These are phyloP conservation scores for Podargus strigoides DNA, from an alignment of 2,797 vertebrate species.

Conservation along the genomic window DNA sequence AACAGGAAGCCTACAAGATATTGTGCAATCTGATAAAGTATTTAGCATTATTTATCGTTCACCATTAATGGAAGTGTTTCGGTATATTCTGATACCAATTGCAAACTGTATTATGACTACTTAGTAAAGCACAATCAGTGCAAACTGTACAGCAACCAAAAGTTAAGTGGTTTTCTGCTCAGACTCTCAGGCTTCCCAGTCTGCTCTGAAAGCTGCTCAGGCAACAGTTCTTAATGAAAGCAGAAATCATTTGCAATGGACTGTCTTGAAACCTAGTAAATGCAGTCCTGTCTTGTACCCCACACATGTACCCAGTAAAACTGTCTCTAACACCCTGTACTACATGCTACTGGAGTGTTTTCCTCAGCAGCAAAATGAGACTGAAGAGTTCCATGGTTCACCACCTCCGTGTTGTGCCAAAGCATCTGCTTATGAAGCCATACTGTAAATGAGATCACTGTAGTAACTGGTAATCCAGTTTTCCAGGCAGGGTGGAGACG, in stretches of 20 bases:
- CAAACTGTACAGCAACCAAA: not conserved
- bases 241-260: not conserved
- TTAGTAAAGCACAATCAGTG: not conserved
- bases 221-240: not conserved
- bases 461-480: not conserved
- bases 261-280: not conserved
- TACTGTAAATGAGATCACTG: not conserved
- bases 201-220: not conserved
- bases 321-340: not conserved
- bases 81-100: not conserved
- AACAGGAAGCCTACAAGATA: not conserved
- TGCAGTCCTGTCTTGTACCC: not conserved
- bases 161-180: not conserved
- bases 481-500: constrained; percentile 28
- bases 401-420: not conserved
- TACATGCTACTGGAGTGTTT: not conserved
- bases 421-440: rapidly evolving
- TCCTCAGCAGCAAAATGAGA: not conserved
- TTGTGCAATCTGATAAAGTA: not conserved
- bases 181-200: not conserved
- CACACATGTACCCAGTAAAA: not conserved
- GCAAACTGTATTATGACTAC: not conserved
- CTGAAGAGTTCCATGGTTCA: not conserved
- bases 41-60: not conserved
- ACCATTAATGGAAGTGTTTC: not conserved